These are phyloP conservation scores for Stenchaetothrips biformis DNA, from an alignment of 2,888 invertebrate species.

Conservation along the genomic window DNA sequence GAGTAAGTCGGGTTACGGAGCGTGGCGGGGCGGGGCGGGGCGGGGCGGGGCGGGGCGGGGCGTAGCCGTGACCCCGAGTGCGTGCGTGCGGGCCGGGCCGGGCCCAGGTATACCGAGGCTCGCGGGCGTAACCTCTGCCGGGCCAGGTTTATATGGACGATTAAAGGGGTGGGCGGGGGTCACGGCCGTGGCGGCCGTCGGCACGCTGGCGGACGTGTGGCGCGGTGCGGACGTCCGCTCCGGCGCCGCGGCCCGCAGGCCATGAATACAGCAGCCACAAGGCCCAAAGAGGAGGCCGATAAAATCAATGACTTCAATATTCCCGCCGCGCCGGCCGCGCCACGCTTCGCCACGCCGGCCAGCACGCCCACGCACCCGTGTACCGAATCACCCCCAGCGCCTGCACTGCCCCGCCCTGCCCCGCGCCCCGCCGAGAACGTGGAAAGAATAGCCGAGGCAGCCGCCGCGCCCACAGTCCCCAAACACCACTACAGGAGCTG, in stretches of 20 bases:
- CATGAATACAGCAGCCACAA: not conserved
- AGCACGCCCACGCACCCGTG: not conserved
- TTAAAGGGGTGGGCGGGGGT: not conserved
- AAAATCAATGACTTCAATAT: conserved; percentile 15
- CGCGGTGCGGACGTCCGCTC: not conserved
- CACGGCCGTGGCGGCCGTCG: not conserved
- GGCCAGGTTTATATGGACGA: not conserved
- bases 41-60: not conserved
- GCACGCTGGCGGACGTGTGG: not conserved
- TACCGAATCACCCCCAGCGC: not conserved
- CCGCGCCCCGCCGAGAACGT: not conserved
- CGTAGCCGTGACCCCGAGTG: not conserved
- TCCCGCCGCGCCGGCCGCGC: not conserved
- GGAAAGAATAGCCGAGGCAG: not conserved
- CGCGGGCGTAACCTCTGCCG: not conserved
- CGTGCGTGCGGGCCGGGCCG: not conserved
- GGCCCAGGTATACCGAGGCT: not conserved
- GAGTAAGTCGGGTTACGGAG: not conserved
- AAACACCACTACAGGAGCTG: not conserved
- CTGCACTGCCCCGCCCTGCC: not conserved
- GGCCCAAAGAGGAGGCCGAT: not conserved
- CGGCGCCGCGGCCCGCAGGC: not conserved
- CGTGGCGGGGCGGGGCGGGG: not conserved
- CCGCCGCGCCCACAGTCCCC: not conserved
- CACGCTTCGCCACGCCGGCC: not conserved